Evolutionary conservation across 2,797 vertebrate species (phyloP).

Genomic region (Macropodus opercularis): DNA sequence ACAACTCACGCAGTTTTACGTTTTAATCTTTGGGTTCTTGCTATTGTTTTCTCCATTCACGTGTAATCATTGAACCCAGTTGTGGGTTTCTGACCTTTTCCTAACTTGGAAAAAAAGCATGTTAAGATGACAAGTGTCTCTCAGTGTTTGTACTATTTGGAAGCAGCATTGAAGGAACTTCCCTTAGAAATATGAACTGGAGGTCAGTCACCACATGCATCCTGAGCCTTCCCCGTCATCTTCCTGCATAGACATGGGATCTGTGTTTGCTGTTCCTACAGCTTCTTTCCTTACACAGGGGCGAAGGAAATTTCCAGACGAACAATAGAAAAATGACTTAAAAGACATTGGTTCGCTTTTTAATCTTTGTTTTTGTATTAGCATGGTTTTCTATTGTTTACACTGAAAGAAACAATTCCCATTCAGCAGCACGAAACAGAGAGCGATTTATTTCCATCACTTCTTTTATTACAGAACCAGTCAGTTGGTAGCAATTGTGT

Average conservation of each 20-base stretch:
- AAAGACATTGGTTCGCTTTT: slow-evolving; percentile 16
- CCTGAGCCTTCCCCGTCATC: slow-evolving; percentile 3
- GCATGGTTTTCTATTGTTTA: slow-evolving; percentile 25
- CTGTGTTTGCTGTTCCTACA: slow-evolving; percentile 20
- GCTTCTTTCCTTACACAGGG: slow-evolving; percentile 8
- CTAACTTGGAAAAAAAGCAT: background rate
- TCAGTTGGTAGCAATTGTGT: too few relatives aligned
- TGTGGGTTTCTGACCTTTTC: background rate
- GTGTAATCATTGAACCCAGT: background rate
- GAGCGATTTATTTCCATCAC: slow-evolving; percentile 2
- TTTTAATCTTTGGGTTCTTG: background rate
- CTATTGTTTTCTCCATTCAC: background rate
- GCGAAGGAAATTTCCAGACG: slow-evolving; percentile 14
- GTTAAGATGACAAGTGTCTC: background rate
- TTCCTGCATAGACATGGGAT: slow-evolving; percentile 3
- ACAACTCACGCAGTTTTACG: too few relatives aligned
- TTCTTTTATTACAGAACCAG: background rate
- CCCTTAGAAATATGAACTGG: slow-evolving; percentile 2
- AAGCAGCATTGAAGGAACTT: background rate
- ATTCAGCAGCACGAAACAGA: slow-evolving; percentile 15
- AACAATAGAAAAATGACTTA: slow-evolving; percentile 19
- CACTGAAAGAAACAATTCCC: slow-evolving; percentile 6
- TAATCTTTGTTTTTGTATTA: slow-evolving; percentile 10
- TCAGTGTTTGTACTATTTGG: slow-evolving; percentile 13
- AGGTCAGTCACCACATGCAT: slow-evolving; percentile 36